Evolutionary conservation across 2,888 invertebrate species (phyloP), one percentile per base, ranked within the genome.

Genomic region (Augiades crinisus): DNA sequence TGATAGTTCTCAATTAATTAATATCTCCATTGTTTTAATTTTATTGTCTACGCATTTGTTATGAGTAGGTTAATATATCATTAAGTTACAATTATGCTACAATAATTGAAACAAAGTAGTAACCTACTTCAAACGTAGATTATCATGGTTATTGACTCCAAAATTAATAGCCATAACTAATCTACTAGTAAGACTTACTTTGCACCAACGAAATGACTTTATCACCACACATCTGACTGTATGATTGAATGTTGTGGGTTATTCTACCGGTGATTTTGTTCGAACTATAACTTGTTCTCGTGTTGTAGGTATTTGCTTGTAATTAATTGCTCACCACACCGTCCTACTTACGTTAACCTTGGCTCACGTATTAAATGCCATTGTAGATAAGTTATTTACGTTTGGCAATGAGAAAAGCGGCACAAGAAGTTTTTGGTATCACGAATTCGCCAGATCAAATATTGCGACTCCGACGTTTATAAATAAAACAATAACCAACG

Each of bases 301-400:
- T 56, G 59, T 61, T 63, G 44, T 27, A 49, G 49, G 31, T 41
- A 53, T 60, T 52, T 65, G 63, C 60, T 61, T 62, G 66, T 70
- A 64, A 70, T 68, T 69, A 67, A 70, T 65, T 63, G 62, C 62
- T 58, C 62, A 57, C 57, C 59, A 62, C 62, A 57, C 53, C 62
- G 69, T 62, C 64, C 69, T 65, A 72, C 65, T 65, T 69, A 58
- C 54, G 50, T 54, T 61, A 64, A 61, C 61, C 60, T 63, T 58
- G 59, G 61, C 53, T 53, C 51, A 51, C 46, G 56, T 54, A 57
- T 47, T 54, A 57, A 60, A 60, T 62, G 55, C 57, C 60, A 59
- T 56, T 60, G 47, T 46, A 53, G 44, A 53, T 56, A 37, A 43
- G 49, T 31, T 51, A 56, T 61, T 55, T 47, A 54, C 44, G 41